A percentile compares a stretch with the other conserved stretches of the same genome.
phyloP scores from a whole-genome alignment of 2,888 invertebrate species.

The Eubasilissa splendida region DNA sequence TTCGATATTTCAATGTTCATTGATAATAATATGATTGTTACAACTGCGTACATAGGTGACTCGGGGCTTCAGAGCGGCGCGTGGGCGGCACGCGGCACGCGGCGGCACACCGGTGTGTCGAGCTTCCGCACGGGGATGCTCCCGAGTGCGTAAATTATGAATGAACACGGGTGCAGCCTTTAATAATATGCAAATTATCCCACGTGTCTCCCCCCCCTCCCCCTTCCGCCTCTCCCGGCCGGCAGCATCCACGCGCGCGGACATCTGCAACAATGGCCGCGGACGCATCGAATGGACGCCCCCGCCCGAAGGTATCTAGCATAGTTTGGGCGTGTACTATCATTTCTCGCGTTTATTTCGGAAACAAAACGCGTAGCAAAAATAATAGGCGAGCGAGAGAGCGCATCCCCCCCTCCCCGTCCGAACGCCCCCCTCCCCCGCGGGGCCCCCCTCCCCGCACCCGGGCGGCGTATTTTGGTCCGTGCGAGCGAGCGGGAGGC shows the following conservation, averaged over 20 bases:
- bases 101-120: background rate
- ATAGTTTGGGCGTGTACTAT: slow-evolving; percentile 56
- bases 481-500: slow-evolving; percentile 51
- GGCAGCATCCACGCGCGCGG: slow-evolving; percentile 50
- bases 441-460: slow-evolving; percentile 34
- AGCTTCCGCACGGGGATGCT: slow-evolving; percentile 9
- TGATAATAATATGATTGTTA: background rate
- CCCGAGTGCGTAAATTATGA: slow-evolving; percentile 56
- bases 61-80: background rate
- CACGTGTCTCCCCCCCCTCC: slow-evolving; percentile 58
- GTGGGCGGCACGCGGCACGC: background rate
- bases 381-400: slow-evolving; percentile 56
- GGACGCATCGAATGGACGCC: slow-evolving; percentile 52
- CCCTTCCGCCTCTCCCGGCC: slow-evolving; percentile 58
- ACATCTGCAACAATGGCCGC: slow-evolving; percentile 52
- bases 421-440: slow-evolving; percentile 22
- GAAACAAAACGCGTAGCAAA: slow-evolving; percentile 56
- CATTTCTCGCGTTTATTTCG: slow-evolving; percentile 55
- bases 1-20: background rate
- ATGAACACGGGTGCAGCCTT: slow-evolving; percentile 52
- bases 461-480: slow-evolving; percentile 44
- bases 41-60: background rate
- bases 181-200: slow-evolving; percentile 54
- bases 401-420: slow-evolving; percentile 53
- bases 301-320: slow-evolving; percentile 59